These are phyloP conservation scores for Solenopsis fugax DNA, from an alignment of 1,140 invertebrate species.

Conservation along the genomic window DNA sequence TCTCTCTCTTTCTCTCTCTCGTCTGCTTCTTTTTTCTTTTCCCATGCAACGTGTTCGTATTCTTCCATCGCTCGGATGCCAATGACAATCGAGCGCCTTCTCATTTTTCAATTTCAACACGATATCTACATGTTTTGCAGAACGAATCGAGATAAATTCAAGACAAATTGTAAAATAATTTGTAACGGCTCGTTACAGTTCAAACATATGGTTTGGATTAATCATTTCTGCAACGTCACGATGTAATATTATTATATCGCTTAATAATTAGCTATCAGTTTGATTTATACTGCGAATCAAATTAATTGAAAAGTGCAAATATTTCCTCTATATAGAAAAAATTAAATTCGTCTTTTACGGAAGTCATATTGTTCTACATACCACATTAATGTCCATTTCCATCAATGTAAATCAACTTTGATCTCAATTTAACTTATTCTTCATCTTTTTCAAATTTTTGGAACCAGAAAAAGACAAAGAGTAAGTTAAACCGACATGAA, in stretches of 20 bases:
- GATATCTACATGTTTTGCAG: not conserved
- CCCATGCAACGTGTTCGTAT: not conserved
- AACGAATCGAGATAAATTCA: not conserved
- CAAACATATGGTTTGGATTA: not conserved
- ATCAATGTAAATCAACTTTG: no score
- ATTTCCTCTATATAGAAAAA: not conserved
- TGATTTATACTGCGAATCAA: slow-evolving; percentile 5
- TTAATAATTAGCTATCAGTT: slow-evolving; percentile 3
- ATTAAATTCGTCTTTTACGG: not conserved
- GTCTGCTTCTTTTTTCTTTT: not conserved
- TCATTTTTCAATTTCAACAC: slow-evolving; percentile 10
- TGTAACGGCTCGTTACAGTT: not conserved
- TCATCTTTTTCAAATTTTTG: no score
- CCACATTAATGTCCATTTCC: no score
- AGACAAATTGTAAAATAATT: not conserved
- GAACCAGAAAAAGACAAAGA: no score
- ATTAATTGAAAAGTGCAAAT: not conserved
- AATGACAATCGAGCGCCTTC: not conserved
- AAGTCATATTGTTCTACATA: not conserved
- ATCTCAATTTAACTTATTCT: no score
- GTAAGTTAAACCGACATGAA: no score
- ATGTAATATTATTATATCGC: slow-evolving; percentile 17
- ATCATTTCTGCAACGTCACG: not conserved
- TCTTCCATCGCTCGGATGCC: slow-evolving; percentile 10
- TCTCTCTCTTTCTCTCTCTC: no score